phyloP scores from a whole-genome alignment of 2,888 invertebrate species.

The Tanytarsus gracilentus region DNA sequence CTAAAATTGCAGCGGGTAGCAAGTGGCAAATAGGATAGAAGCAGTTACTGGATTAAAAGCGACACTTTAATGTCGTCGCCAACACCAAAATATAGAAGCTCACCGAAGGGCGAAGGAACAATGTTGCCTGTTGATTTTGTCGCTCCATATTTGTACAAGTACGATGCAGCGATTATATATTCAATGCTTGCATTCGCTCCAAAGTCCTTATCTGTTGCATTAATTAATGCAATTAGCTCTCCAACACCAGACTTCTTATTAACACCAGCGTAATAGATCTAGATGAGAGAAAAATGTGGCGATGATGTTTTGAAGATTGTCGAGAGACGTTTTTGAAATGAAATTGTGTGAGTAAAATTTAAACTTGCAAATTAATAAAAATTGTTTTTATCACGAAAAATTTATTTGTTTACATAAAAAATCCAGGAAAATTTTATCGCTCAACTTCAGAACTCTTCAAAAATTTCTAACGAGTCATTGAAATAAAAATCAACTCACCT shows the following conservation, averaged over 20 bases:
- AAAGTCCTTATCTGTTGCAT: slow-evolving; percentile 73
- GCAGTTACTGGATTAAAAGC: neutral
- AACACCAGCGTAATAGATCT: slow-evolving; percentile 49
- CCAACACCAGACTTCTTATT: slow-evolving; percentile 69
- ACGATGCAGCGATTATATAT: slow-evolving; percentile 73
- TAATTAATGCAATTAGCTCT: slow-evolving; percentile 62
- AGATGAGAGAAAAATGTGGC: neutral
- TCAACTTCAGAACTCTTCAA: neutral
- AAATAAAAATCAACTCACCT: slow-evolving; percentile 31
- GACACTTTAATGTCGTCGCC: neutral
- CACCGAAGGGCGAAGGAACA: slow-evolving; percentile 71
- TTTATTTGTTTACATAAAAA: no score
- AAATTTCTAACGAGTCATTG: neutral
- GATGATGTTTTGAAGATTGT: neutral
- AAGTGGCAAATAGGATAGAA: neutral
- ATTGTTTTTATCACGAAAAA: no score
- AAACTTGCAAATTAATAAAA: no score
- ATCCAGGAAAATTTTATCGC: neutral
- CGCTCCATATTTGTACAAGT: slow-evolving; percentile 70
- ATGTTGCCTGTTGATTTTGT: slow-evolving; percentile 72
- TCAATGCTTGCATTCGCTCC: slow-evolving; percentile 74
- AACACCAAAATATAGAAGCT: neutral
- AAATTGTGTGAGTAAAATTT: no score
- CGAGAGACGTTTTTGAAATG: neutral
- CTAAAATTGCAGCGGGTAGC: no score